Conservation (phyloP, 1,140 invertebrate genomes). For the Drosophila pachea region DNA sequence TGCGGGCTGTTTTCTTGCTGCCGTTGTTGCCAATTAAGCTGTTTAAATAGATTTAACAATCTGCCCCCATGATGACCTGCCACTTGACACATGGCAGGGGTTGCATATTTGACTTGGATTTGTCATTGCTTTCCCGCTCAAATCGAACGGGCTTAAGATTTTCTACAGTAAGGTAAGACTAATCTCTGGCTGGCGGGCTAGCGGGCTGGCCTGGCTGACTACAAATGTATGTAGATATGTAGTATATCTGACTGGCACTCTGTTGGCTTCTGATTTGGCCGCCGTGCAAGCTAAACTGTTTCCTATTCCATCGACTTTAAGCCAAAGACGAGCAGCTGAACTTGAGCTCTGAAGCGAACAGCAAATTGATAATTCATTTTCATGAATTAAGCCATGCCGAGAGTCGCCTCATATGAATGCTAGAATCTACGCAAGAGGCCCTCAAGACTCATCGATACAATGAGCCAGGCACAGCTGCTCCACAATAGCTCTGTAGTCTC, state of each 20-base stretch:
- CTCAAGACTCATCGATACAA: no score
- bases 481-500: background rate
- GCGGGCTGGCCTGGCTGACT: background rate
- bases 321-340: background rate
- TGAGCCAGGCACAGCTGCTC: no score
- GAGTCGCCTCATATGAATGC: no score
- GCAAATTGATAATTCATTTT: background rate
- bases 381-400: no score
- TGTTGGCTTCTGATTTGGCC: slow-evolving; percentile 71
- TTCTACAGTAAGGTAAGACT: slow-evolving; percentile 47
- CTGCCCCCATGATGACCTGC: slow-evolving; percentile 37
- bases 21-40: slow-evolving; percentile 69
- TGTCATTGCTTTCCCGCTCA: slow-evolving; percentile 54
- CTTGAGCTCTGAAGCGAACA: background rate
- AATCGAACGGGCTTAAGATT: slow-evolving; percentile 73
- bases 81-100: slow-evolving; percentile 50
- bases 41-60: slow-evolving; percentile 70
- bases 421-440: no score
- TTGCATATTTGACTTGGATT: slow-evolving; percentile 76
- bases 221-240: no score
- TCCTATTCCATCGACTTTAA: slow-evolving; percentile 15
- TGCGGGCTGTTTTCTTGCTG: slow-evolving; percentile 18
- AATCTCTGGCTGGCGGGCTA: slow-evolving; percentile 51
- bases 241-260: slow-evolving; percentile 43
- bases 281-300: slow-evolving; percentile 57